Conservation (phyloP, 1,140 invertebrate genomes). For the Leguminivora glycinivorella region DNA sequence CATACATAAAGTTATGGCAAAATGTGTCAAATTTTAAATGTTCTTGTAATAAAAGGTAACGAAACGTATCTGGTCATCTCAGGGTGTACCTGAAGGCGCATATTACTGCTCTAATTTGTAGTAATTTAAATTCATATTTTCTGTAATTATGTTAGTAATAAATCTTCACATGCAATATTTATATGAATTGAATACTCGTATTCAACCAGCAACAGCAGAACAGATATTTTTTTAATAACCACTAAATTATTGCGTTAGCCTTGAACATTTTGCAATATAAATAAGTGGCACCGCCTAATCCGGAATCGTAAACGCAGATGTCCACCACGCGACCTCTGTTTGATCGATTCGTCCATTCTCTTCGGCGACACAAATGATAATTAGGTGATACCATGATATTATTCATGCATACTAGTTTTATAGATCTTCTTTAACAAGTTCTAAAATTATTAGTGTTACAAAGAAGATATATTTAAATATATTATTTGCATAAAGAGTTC, state of each 20-base stretch:
- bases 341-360: conserved; percentile 52
- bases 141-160: no score
- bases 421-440: background rate
- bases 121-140: no score
- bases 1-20: no score
- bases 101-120: no score
- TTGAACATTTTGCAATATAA: conserved; percentile 48
- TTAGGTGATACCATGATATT: conserved; percentile 29
- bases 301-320: conserved; percentile 39
- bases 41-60: no score
- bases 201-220: conserved; percentile 15
- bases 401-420: conserved; percentile 7
- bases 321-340: conserved; percentile 48
- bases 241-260: conserved; percentile 38
- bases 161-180: no score
- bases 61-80: no score
- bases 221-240: background rate
- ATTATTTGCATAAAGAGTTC: background rate
- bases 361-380: conserved; percentile 47
- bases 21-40: no score
- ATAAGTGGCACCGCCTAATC: conserved; percentile 40
- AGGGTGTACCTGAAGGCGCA: no score
- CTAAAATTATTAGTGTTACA: background rate
- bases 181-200: background rate
- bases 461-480: no score